Base-by-base conservation (phyloP, 2,888 invertebrate species). In the Blastobasis adustella region DNA sequence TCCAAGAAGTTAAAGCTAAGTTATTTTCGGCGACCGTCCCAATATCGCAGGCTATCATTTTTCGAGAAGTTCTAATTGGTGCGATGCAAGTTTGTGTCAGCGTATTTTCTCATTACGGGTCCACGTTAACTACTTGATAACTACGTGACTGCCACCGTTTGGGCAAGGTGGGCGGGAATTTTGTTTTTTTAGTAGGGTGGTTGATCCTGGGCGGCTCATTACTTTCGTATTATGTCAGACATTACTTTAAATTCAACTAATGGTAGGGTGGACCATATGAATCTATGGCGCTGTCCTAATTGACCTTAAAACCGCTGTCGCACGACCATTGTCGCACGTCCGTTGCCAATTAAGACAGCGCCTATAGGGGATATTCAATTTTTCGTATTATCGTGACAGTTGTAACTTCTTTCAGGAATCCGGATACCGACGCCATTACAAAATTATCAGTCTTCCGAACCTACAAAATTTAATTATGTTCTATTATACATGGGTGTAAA, bases 51-150 rank as follows among this genome's bases (percentile, higher is more conserved):
- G 45, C 40, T 23, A 49, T 49, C 44, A 49, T 45, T 36, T 43
- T 36, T 49, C 37, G 6, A n/a, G 37, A 43, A 49, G 7, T 48
- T 43, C 8, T 47, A 45, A 46, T 46, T 37, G 38, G 37, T 5
- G 46, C 5, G 6, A 37, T n/a, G 5, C 9, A 46, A 36, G 5
- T 38, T 4, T 46, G 38, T n/a, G 38, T n/a, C 57, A 59, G 62
- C 63, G 58, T 65, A 62, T 65, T 64, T 58, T 69, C 62, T 65
- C 66, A 71, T 68, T 67, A 61, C 53, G 54, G 49, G 52, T 47
- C 48, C 37, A 45, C 42, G 49, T 49, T 62, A 60, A 62, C 60
- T 68, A 65, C 60, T 67, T 56, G 48, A 59, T 58, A 62, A 62
- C 61, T 66, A 68, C 66, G 66, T 68, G 68, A 59, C 65, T 58